A percentile compares a stretch with the other conserved stretches of the same genome.
Conservation (phyloP, 1,140 invertebrate species). For the Augochlora pura region DNA sequence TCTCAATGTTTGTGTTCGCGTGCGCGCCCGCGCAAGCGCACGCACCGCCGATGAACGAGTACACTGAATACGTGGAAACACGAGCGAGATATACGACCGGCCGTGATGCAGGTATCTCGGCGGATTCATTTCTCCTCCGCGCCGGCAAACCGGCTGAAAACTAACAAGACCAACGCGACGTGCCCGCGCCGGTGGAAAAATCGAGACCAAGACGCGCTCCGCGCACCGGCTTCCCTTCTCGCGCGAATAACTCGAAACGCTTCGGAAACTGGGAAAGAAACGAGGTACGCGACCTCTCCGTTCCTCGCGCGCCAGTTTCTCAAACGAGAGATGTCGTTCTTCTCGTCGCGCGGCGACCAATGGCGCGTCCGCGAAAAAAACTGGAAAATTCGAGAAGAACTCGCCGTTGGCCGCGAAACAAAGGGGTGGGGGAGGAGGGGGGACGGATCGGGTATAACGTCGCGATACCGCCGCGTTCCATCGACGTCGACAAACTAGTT, state of each 20-base stretch:
- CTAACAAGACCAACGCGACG: constrained; percentile 34
- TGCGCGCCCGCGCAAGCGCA: neutral
- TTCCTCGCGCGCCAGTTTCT: no score
- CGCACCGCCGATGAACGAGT: constrained; percentile 2
- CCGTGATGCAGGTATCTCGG: constrained; percentile 51
- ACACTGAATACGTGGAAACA: constrained; percentile 49
- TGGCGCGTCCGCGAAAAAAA: no score
- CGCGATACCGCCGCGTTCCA: neutral
- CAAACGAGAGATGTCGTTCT: no score
- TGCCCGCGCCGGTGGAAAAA: neutral
- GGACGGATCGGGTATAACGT: constrained; percentile 7
- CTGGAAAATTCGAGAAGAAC: no score
- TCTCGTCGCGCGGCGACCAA: no score
- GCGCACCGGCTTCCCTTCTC: no score
- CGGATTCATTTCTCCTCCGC: constrained; percentile 54
- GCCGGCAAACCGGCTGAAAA: constrained; percentile 46
- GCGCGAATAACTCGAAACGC: neutral
- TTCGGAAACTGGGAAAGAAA: no score
- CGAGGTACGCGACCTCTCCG: no score
- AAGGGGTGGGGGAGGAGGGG: neutral
- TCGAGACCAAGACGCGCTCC: neutral
- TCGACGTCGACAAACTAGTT: constrained; percentile 29
- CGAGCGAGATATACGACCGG: constrained; percentile 23
- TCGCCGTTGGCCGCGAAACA: no score
- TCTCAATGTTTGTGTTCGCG: no score